Evolutionary conservation across 2,797 vertebrate species (phyloP).

Genomic region (Mormyrus hasselquistii): DNA sequence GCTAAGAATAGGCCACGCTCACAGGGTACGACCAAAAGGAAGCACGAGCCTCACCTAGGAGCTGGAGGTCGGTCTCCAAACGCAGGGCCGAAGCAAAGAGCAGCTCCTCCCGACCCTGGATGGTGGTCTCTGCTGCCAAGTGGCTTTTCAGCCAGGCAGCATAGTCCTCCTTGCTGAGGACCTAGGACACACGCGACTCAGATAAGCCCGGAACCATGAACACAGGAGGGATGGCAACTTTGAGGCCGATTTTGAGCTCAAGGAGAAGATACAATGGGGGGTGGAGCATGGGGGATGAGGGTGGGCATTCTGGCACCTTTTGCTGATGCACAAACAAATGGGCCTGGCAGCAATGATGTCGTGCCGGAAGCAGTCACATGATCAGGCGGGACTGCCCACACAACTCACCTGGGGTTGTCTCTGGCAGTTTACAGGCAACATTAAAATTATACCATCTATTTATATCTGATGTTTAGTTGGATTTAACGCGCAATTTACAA

Average conservation of each 20-base stretch:
- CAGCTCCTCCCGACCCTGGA: slow-evolving; percentile 85
- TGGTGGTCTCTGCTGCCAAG: slow-evolving; percentile 83
- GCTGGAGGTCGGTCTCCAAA: slow-evolving; percentile 87
- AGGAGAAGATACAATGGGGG: background rate
- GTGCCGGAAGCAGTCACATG: slow-evolving; percentile 38
- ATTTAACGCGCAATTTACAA: background rate
- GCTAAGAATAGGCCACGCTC: background rate
- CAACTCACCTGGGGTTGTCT: background rate
- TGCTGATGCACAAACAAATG: slow-evolving; percentile 42
- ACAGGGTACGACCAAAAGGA: background rate
- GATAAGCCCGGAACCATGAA: slow-evolving; percentile 9
- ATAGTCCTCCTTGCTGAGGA: slow-evolving; percentile 86
- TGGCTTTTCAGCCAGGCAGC: slow-evolving; percentile 84
- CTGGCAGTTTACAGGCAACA: background rate
- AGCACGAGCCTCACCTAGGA: slow-evolving; percentile 70
- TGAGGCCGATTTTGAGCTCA: background rate
- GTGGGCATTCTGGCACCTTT: slow-evolving; percentile 42
- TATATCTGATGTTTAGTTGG: background rate
- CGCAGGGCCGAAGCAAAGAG: slow-evolving; percentile 83
- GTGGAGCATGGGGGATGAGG: background rate
- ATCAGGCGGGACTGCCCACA: slow-evolving; percentile 37
- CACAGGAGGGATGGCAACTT: slow-evolving; percentile 11
- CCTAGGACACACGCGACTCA: slow-evolving; percentile 49
- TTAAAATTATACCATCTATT: background rate
- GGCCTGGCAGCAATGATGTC: slow-evolving; percentile 50